These are phyloP conservation scores for Corythornis leucogaster DNA, from an alignment of 2,797 vertebrate species.

Conservation along the genomic window DNA sequence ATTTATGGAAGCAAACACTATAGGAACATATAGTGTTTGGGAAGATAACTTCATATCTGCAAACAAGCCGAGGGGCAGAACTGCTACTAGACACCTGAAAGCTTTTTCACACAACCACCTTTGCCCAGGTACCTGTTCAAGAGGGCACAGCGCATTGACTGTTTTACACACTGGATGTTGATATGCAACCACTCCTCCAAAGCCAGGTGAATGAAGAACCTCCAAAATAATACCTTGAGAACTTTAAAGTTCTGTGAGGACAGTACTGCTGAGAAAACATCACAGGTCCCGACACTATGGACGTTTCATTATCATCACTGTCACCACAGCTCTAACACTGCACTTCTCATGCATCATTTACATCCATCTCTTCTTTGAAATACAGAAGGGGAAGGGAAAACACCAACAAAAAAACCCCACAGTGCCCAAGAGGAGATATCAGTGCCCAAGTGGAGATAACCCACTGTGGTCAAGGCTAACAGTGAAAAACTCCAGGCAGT, in stretches of 20 bases:
- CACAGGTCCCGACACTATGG: background rate
- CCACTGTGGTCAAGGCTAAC: background rate
- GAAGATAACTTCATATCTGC: background rate
- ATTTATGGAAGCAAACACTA: background rate
- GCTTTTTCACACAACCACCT: background rate
- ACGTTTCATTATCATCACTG: background rate
- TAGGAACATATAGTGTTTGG: background rate
- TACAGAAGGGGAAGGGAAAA: background rate
- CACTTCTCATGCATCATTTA: background rate
- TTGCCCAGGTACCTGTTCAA: background rate
- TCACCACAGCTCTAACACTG: background rate
- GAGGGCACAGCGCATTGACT: background rate
- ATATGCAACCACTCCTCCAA: background rate
- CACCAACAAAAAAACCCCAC: background rate
- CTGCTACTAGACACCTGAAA: background rate
- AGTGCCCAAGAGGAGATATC: background rate
- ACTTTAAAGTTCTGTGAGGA: background rate
- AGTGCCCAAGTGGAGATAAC: background rate
- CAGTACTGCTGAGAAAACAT: background rate
- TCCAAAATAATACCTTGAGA: background rate
- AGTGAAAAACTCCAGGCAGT: background rate
- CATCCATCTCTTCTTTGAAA: background rate
- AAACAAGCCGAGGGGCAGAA: background rate
- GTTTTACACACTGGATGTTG: background rate
- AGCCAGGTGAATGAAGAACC: background rate